phyloP scores from a whole-genome alignment of 2,797 vertebrate genomes.

The Oophaga sylvatica region DNA sequence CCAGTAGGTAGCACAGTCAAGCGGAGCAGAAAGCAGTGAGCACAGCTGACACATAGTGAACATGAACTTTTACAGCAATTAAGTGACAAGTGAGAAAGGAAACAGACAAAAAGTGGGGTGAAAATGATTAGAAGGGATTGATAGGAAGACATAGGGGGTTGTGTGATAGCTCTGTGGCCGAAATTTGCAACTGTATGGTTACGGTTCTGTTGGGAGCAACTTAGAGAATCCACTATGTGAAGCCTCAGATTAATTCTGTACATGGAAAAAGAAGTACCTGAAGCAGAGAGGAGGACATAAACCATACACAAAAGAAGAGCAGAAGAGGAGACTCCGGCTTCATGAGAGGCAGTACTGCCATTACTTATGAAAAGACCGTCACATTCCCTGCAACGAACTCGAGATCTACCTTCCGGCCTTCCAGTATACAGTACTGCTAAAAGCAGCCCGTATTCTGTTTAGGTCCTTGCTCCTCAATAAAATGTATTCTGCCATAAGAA shows the following conservation, averaged over 20 bases:
- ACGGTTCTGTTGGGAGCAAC: no score
- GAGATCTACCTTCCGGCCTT: not conserved
- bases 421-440: not conserved
- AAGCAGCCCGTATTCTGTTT: not conserved
- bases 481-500: not conserved
- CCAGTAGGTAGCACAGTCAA: constrained; percentile 61
- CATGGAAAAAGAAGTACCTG: not conserved
- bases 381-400: no score
- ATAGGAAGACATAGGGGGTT: not conserved
- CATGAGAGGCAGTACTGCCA: no score
- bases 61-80: constrained; percentile 80
- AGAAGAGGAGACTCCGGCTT: no score
- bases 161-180: not conserved
- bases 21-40: constrained; percentile 60
- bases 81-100: constrained; percentile 58
- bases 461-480: not conserved
- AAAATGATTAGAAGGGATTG: not conserved
- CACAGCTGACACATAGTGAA: constrained; percentile 85
- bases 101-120: not conserved
- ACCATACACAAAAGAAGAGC: not conserved
- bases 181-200: not conserved
- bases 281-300: not conserved
- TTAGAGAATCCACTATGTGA: no score
- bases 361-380: no score
- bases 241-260: not conserved